Percentiles rank a stretch among this genome's conserved stretches.
phyloP scores from a whole-genome alignment of 2,113 vertebrate species.

The Alethe diademata region DNA sequence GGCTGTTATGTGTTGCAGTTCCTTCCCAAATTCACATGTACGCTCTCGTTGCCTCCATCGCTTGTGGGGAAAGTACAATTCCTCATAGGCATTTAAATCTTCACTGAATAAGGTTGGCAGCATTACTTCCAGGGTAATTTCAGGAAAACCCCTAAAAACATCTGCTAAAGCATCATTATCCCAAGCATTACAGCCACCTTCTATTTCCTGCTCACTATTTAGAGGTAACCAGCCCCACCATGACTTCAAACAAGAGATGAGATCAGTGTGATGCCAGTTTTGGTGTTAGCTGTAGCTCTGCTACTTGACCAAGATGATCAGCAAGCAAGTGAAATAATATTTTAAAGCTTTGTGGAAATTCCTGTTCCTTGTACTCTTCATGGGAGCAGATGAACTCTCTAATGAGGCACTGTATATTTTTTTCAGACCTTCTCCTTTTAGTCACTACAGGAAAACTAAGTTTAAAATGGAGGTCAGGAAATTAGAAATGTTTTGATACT shows the following conservation, averaged over 20 bases:
- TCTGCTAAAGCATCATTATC: neutral
- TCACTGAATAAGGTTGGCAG: neutral
- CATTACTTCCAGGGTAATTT: neutral
- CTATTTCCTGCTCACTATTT: neutral
- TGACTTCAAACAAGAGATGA: neutral
- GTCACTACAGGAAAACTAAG: neutral
- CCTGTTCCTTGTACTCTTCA: neutral
- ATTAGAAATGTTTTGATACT: neutral
- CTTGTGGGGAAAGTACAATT: neutral
- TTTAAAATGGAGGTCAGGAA: neutral
- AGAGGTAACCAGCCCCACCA: neutral
- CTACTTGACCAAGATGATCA: neutral
- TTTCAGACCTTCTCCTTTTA: neutral
- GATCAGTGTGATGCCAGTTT: neutral
- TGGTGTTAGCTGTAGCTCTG: neutral
- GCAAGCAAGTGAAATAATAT: neutral
- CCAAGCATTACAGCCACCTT: neutral
- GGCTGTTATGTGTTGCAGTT: neutral
- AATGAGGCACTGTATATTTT: neutral
- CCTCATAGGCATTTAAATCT: neutral
- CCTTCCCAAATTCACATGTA: neutral
- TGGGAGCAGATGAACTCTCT: neutral
- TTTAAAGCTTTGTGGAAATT: neutral
- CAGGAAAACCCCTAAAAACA: neutral
- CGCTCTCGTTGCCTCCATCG: neutral